phyloP scores from a whole-genome alignment of 1,140 invertebrate genomes.

The Polyergus mexicanus region DNA sequence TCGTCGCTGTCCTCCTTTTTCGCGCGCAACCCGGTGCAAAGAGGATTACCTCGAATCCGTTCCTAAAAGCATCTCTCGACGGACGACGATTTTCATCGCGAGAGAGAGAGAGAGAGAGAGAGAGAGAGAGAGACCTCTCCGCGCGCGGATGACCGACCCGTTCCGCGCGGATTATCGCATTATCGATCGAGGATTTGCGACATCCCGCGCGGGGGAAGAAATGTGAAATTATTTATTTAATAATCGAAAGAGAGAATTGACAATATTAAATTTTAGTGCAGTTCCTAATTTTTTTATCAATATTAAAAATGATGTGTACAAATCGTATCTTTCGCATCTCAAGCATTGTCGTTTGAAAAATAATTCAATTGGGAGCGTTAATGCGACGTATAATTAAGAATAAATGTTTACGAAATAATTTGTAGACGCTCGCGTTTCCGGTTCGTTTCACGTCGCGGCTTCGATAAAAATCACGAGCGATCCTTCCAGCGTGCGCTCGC shows the following conservation, averaged over 20 bases:
- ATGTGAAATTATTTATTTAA: too few species aligned
- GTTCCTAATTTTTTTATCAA: neutral
- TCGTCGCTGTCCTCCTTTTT: conserved; percentile 47
- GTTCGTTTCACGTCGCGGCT: neutral
- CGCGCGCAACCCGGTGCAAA: conserved; percentile 45
- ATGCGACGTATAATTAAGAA: neutral
- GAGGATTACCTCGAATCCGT: conserved; percentile 58
- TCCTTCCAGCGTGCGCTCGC: neutral
- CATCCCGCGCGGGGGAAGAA: neutral
- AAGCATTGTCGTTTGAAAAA: neutral
- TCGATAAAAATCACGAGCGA: conserved; percentile 27
- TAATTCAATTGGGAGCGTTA: neutral
- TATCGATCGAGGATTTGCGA: conserved; percentile 58
- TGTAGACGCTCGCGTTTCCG: neutral
- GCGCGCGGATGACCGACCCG: conserved; percentile 53
- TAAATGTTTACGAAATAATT: neutral
- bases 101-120: too few species aligned
- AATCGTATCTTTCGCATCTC: neutral
- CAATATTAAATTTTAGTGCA: too few species aligned
- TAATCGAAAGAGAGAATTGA: too few species aligned
- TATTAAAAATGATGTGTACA: neutral
- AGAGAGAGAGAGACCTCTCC: conserved; percentile 17
- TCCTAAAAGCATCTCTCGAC: conserved; percentile 63
- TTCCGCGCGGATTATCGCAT: conserved; percentile 52
- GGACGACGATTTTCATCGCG: conserved; percentile 54